phyloP scores from a whole-genome alignment of 2,113 vertebrate species.

The Istiophorus platypterus region DNA sequence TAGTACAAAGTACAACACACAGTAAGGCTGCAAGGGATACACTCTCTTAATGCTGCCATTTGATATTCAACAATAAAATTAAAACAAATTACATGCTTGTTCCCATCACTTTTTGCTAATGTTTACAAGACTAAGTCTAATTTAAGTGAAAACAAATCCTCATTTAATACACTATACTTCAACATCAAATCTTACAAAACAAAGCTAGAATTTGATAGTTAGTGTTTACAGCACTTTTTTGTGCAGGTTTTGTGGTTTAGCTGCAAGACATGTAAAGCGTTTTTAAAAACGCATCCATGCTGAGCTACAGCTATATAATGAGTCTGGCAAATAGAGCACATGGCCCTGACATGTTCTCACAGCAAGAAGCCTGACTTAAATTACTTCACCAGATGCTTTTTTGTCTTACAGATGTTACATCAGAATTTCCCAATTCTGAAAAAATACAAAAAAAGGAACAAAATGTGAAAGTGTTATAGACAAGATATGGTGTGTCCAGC shows the following conservation, averaged over 20 bases:
- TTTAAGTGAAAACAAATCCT: neutral
- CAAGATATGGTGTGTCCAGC: neutral
- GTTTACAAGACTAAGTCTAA: neutral
- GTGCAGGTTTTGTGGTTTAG: neutral
- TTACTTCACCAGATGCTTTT: neutral
- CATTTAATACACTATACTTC: neutral
- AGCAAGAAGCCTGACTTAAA: neutral
- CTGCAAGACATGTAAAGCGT: neutral
- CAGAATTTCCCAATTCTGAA: neutral
- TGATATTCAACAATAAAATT: slow-evolving; percentile 6
- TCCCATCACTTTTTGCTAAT: neutral
- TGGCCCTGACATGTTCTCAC: neutral
- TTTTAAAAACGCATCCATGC: neutral
- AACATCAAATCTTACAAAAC: neutral
- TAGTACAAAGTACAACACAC: neutral
- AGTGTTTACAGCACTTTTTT: neutral
- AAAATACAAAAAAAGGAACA: neutral
- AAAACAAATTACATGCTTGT: neutral
- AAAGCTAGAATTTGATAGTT: neutral
- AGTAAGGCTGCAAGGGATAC: neutral
- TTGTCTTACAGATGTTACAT: neutral
- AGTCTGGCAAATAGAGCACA: neutral
- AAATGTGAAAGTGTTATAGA: neutral
- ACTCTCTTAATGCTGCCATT: neutral
- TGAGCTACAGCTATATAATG: neutral